A percentile compares a stretch with the other conserved stretches of the same genome.
Conservation (phyloP, 2,797 vertebrate genomes). For the Liasis olivaceus region DNA sequence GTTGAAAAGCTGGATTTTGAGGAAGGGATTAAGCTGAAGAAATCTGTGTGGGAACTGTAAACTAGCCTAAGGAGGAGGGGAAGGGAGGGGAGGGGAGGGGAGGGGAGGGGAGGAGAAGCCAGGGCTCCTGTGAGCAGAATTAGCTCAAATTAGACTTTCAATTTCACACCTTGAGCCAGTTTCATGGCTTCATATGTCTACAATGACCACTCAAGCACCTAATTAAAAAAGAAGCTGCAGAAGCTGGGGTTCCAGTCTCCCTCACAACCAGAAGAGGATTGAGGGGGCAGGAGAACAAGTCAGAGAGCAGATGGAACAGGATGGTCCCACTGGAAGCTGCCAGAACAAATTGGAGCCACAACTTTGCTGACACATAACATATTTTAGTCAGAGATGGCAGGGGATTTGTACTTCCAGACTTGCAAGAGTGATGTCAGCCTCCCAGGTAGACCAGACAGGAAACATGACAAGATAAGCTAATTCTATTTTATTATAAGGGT, state of each 20-base stretch:
- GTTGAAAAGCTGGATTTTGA: neutral
- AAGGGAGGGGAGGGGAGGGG: too few species aligned
- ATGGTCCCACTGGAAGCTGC: neutral
- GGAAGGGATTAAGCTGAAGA: neutral
- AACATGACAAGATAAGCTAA: too few species aligned
- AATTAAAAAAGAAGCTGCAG: neutral
- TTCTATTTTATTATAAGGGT: too few species aligned
- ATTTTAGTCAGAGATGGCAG: neutral
- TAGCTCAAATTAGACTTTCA: neutral
- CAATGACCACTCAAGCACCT: neutral
- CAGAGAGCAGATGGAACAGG: neutral
- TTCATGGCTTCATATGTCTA: neutral
- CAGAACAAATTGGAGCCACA: neutral
- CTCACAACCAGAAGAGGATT: neutral
- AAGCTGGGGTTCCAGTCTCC: neutral
- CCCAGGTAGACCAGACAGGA: too few species aligned
- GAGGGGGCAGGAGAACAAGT: neutral
- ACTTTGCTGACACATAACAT: neutral
- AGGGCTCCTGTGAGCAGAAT: neutral
- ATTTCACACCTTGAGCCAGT: neutral
- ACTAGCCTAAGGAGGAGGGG: neutral
- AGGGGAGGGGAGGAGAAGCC: neutral
- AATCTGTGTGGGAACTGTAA: neutral
- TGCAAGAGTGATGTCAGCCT: too few species aligned
- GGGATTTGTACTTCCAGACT: too few species aligned